phyloP scores from a whole-genome alignment of 2,797 vertebrate genomes.

The Microctenopoma stevenorrisi region DNA sequence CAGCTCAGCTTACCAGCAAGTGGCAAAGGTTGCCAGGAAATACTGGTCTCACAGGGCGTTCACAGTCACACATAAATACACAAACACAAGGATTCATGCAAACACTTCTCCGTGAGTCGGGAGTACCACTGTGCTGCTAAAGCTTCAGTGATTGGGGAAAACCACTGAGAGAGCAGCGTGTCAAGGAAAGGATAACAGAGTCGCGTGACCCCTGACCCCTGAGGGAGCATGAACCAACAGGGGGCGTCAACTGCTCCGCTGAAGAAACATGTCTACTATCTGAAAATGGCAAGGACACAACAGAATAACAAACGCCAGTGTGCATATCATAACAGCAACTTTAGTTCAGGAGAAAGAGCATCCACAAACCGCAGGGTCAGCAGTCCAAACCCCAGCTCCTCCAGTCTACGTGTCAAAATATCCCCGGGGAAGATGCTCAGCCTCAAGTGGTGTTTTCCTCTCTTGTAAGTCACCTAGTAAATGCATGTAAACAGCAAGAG shows the following conservation, averaged over 20 bases:
- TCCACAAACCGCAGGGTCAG: too few species aligned
- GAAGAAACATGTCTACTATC: constrained; percentile 6
- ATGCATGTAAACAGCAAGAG: too few species aligned
- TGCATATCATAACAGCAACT: neutral
- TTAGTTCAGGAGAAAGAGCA: too few species aligned
- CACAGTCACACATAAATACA: constrained; percentile 13
- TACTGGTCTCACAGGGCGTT: constrained; percentile 24
- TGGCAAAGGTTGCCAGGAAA: constrained; percentile 57
- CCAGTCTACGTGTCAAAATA: too few species aligned
- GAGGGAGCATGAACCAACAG: constrained; percentile 40
- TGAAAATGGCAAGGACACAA: constrained; percentile 1
- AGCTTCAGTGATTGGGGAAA: neutral
- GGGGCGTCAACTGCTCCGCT: constrained; percentile 38
- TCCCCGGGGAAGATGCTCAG: too few species aligned
- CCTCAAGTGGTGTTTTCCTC: too few species aligned
- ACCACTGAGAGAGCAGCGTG: constrained; percentile 8
- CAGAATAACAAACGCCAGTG: neutral
- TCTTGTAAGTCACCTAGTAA: too few species aligned
- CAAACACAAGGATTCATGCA: constrained; percentile 24
- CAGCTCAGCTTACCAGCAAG: constrained; percentile 52
- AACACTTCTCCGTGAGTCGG: constrained; percentile 17
- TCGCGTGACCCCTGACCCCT: constrained; percentile 34
- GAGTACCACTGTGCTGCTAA: constrained; percentile 21
- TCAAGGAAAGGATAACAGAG: constrained; percentile 35
- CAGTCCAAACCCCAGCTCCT: too few species aligned